phyloP scores from a whole-genome alignment of 2,888 invertebrate species.

The Zygogramma bicolorata region DNA sequence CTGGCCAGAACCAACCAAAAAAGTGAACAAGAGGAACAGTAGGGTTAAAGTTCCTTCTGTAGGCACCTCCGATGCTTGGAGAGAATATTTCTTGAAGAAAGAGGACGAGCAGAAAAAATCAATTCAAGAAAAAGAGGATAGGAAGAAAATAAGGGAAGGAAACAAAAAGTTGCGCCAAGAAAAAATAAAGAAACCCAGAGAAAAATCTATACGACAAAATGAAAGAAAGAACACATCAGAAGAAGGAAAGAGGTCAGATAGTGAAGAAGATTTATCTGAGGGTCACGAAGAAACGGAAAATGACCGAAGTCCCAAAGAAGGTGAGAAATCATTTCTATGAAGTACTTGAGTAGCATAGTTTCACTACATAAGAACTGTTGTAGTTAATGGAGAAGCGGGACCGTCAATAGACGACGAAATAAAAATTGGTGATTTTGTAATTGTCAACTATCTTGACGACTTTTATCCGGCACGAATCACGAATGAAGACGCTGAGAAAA shows the following conservation, averaged over 20 bases:
- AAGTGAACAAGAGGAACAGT: slow-evolving; percentile 35
- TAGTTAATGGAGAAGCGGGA: not conserved
- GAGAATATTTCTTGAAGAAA: slow-evolving; percentile 45
- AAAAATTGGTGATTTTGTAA: not conserved
- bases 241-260: not conserved
- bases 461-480: not conserved
- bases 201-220: not conserved
- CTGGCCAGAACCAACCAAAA: slow-evolving; percentile 10
- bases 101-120: slow-evolving; percentile 44
- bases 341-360: not conserved
- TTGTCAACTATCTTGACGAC: slow-evolving; percentile 1
- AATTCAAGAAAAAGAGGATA: slow-evolving; percentile 34
- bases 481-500: not conserved
- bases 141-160: slow-evolving; percentile 32
- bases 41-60: slow-evolving; percentile 43
- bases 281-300: not conserved
- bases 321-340: not conserved
- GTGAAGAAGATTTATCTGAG: not conserved
- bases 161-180: slow-evolving; percentile 17
- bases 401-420: not conserved
- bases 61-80: slow-evolving; percentile 39
- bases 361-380: not conserved
- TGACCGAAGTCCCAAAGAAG: not conserved
- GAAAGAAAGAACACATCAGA: not conserved
- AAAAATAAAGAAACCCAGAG: not conserved